Base-by-base conservation (phyloP, 2,797 vertebrate genomes). In the Xenopus petersii region DNA sequence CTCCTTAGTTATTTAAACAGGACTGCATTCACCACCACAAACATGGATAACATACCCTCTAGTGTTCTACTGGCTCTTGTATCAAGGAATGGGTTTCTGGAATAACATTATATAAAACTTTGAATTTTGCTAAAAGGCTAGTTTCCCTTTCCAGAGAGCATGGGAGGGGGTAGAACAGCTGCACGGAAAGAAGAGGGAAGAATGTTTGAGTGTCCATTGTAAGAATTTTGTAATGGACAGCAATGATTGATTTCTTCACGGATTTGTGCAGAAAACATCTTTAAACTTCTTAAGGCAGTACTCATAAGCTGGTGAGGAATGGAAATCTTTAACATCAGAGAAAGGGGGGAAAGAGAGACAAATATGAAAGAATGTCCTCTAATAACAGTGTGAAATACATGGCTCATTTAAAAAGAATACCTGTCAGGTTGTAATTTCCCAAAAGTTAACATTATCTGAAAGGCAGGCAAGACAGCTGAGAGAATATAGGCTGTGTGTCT, bases 101-200 rank as follows among this genome's bases (percentile, higher is more conserved):
- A 36, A 36, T 36, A 36, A 36, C 33, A 36, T 3, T 6, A 36
- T 42, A 42, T 51, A 12, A 51, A 51, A 51, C 6, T 12, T 13
- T 51, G 49, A 51, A 12, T 51, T 12, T 51, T 15, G 49, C 49
- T 51, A 55, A 58, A 59, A n/a, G 24, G 15, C 55, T 9, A 4
- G 55, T 69, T 69, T 69, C 67, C 67, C 26, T 69, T 55, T 69
- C 30, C 55, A 42, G 55, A 69, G 67, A 59, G 33, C 8, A 58
- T 58, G 9, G 49, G 11, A 51, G 15, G 49, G 49, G 51, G 17
- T 42, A 36, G 56, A 42, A 69, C 67, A 68, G 49, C 55, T 69
- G 67, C 55, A 46, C 12, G 17, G 12, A 21, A 47, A 24, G 12
- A 47, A 46, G 16, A 48, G 58, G 56, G 56, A 60, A 47, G 55